Conservation (phyloP, 2,888 invertebrate species). For the Latrodectus hesperus region DNA sequence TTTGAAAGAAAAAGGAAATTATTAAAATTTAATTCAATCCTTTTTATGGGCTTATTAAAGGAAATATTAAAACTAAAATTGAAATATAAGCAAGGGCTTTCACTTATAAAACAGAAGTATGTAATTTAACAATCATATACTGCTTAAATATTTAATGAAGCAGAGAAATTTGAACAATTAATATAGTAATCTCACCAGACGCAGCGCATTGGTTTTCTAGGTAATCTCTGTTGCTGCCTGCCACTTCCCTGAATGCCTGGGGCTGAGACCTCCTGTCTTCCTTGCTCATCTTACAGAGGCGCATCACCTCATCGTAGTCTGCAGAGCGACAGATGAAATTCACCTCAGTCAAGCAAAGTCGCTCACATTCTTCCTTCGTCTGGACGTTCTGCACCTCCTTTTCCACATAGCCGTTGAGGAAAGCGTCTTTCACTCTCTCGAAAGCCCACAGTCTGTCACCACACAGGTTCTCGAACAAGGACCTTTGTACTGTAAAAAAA, state of each 20-base stretch:
- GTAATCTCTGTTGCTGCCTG: conserved; percentile 77
- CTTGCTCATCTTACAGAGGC: conserved; percentile 76
- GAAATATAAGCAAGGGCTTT: too few relatives aligned
- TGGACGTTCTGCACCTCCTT: conserved; percentile 74
- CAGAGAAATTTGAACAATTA: not conserved
- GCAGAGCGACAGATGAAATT: conserved; percentile 78
- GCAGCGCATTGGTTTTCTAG: conserved; percentile 78
- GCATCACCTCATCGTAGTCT: conserved; percentile 77
- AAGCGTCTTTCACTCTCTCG: conserved; percentile 77
- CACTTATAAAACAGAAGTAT: not conserved
- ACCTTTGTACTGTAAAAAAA: conserved; percentile 73
- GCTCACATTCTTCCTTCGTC: conserved; percentile 76
- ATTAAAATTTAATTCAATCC: too few relatives aligned
- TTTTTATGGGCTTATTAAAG: too few relatives aligned
- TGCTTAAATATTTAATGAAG: not conserved
- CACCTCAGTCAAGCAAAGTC: conserved; percentile 77
- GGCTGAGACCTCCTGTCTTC: conserved; percentile 78
- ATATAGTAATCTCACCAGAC: conserved; percentile 64
- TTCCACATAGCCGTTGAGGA: conserved; percentile 76
- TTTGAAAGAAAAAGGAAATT: too few relatives aligned
- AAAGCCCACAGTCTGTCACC: conserved; percentile 77
- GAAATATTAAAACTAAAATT: too few relatives aligned
- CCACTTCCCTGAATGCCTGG: conserved; percentile 76
- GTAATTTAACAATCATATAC: not conserved
- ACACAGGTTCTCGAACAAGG: conserved; percentile 74